phyloP scores from a whole-genome alignment of 2,888 invertebrate genomes.

The Trachelus stipa region DNA sequence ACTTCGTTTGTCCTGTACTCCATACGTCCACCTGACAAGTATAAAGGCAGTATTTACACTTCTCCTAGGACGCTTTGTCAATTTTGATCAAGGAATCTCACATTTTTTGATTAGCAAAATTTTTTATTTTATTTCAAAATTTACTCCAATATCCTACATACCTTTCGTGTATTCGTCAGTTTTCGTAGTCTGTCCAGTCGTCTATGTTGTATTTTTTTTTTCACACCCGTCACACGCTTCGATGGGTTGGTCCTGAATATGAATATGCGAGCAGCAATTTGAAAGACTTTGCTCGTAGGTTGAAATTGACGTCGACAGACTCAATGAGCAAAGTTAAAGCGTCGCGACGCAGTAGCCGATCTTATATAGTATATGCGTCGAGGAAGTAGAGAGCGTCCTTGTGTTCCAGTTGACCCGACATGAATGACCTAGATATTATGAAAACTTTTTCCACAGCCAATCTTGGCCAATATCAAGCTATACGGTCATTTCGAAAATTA shows the following conservation, averaged over 20 bases:
- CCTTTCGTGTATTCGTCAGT: background rate
- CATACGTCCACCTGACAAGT: background rate
- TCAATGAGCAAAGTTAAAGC: too few relatives aligned
- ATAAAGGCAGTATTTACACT: background rate
- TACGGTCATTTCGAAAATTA: background rate
- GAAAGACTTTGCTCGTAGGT: background rate
- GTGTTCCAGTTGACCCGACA: background rate
- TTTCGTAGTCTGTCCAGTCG: background rate
- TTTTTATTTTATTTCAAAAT: background rate
- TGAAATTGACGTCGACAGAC: too few relatives aligned
- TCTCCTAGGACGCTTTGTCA: background rate
- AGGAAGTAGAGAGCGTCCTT: constrained; percentile 31
- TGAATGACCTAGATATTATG: background rate
- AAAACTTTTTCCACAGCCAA: constrained; percentile 1
- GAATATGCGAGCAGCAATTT: background rate
- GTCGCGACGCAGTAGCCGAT: constrained; percentile 13
- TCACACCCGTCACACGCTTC: too few relatives aligned
- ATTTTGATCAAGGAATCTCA: background rate
- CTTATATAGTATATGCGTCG: constrained; percentile 34
- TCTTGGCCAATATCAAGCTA: background rate
- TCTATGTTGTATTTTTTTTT: too few relatives aligned
- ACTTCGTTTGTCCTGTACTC: too few relatives aligned
- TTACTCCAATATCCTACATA: background rate
- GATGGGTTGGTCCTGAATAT: background rate
- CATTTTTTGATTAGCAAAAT: background rate